phyloP scores from a whole-genome alignment of 35 echinoderm and acorn worm genomes.

The Holothuria glaberrima region DNA sequence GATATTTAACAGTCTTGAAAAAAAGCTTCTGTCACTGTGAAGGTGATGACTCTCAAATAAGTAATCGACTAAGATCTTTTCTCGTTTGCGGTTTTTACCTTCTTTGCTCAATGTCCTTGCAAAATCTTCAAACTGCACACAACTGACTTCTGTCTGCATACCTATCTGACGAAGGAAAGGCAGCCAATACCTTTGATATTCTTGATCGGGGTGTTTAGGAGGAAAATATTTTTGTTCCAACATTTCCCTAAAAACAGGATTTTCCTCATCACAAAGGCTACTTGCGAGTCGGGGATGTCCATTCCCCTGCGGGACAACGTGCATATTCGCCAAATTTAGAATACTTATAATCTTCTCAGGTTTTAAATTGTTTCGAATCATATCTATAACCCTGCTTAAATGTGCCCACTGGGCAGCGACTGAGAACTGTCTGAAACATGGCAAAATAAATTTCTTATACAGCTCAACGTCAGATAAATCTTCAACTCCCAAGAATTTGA shows the following conservation, averaged over 20 bases:
- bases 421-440: constrained; percentile 9
- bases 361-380: not conserved
- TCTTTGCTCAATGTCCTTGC: not conserved
- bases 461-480: not conserved
- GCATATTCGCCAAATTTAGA: not conserved
- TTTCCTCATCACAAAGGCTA: not conserved
- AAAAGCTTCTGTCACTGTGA: not conserved
- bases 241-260: constrained; percentile 42
- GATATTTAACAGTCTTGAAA: not conserved
- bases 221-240: constrained; percentile 9
- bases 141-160: not conserved
- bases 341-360: not conserved
- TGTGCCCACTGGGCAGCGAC: constrained; percentile 1
- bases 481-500: not conserved
- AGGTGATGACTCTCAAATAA: constrained; percentile 1
- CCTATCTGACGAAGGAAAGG: constrained; percentile 13
- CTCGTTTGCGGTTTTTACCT: not conserved
- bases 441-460: constrained; percentile 51
- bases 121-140: constrained; percentile 1
- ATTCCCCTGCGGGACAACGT: not conserved
- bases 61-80: constrained; percentile 15
- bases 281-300: not conserved
- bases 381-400: not conserved
- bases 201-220: not conserved
- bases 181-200: not conserved